A percentile compares a stretch with the other conserved stretches of the same genome.
These are phyloP conservation scores for Sycobia sp. DNA, from an alignment of 1,140 invertebrate species.

Conservation along the genomic window DNA sequence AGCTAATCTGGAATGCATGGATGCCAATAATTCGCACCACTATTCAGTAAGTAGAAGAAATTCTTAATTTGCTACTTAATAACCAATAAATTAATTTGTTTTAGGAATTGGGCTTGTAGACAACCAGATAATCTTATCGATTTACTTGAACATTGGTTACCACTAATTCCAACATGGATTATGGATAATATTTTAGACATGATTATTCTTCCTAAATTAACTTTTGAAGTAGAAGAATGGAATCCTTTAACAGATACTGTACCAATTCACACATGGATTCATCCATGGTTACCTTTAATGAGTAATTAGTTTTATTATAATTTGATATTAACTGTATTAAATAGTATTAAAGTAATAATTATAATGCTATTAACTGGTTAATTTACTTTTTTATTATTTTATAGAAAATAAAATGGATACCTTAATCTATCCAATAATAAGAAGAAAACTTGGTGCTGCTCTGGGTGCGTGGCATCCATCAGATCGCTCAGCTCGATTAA, in stretches of 20 bases:
- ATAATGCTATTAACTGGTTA: neutral
- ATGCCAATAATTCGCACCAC: conserved; percentile 79
- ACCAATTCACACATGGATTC: conserved; percentile 94
- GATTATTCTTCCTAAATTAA: conserved; percentile 79
- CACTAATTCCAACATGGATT: conserved; percentile 82
- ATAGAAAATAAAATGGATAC: conserved; percentile 71
- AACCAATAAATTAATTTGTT: conserved; percentile 32
- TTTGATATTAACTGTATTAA: no score
- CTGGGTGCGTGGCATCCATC: conserved; percentile 90
- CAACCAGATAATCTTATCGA: conserved; percentile 76
- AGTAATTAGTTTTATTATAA: conserved; percentile 55
- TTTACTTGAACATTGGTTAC: conserved; percentile 81
- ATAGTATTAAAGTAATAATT: neutral
- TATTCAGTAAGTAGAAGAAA: conserved; percentile 64
- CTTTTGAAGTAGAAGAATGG: conserved; percentile 86
- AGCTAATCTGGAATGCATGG: conserved; percentile 87
- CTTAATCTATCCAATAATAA: conserved; percentile 87
- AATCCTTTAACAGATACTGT: conserved; percentile 92
- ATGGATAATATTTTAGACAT: conserved; percentile 82
- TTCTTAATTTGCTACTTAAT: neutral
- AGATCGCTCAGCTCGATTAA: conserved; percentile 88
- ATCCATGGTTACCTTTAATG: conserved; percentile 90
- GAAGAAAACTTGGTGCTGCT: conserved; percentile 88
- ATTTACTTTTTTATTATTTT: conserved; percentile 30
- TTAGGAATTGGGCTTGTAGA: conserved; percentile 75